A percentile compares a stretch with the other conserved stretches of the same genome.
phyloP scores from a whole-genome alignment of 1,140 invertebrate species.

The Trialeurodes vaporariorum region DNA sequence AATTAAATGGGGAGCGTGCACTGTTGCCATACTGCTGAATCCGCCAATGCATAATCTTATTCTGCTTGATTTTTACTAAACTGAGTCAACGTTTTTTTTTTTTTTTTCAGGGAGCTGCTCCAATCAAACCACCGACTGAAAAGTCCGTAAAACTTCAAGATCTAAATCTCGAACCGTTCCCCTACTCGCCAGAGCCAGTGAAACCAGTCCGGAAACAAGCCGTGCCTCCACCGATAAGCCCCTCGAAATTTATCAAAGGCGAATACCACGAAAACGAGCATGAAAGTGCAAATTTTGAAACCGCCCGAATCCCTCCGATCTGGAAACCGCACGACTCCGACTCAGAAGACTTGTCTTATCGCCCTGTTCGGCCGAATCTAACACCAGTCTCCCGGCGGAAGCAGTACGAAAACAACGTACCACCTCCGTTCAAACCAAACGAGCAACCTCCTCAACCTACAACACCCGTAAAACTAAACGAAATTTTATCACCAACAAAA shows the following conservation, averaged over 20 bases:
- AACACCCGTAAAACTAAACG: slow-evolving; percentile 26
- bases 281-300: slow-evolving; percentile 55
- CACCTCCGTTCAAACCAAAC: slow-evolving; percentile 44
- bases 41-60: too few species aligned
- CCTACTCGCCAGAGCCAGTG: slow-evolving; percentile 32
- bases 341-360: slow-evolving; percentile 40
- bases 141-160: slow-evolving; percentile 25
- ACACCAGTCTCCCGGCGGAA: slow-evolving; percentile 21
- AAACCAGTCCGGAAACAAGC: background rate
- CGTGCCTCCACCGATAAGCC: slow-evolving; percentile 39
- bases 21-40: too few species aligned
- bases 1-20: too few species aligned
- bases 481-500: slow-evolving; percentile 40
- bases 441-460: slow-evolving; percentile 39
- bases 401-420: background rate
- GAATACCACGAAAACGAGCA: slow-evolving; percentile 60
- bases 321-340: slow-evolving; percentile 45
- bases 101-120: slow-evolving; percentile 19
- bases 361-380: slow-evolving; percentile 44
- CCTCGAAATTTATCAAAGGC: slow-evolving; percentile 52
- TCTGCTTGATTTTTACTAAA: too few species aligned
- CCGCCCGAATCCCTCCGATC: slow-evolving; percentile 42
- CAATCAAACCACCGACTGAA: slow-evolving; percentile 32
- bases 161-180: slow-evolving; percentile 37
- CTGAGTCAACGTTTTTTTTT: too few species aligned